Evolutionary conservation across 2,113 vertebrate species (phyloP), one percentile per base, ranked within the genome.

Genomic region (Ahaetulla prasina): DNA sequence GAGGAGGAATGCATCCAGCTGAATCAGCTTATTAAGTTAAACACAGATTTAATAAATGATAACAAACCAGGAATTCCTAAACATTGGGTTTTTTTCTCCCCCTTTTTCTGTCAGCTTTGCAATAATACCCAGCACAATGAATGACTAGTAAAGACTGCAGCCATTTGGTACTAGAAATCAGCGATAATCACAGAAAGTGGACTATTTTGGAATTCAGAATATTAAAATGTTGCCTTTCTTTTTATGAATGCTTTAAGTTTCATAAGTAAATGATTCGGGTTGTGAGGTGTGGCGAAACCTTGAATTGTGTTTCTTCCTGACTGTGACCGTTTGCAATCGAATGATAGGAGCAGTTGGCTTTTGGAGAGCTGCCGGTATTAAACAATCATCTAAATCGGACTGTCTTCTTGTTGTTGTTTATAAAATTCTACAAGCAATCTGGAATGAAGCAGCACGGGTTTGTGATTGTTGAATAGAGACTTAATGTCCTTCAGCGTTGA

Each of bases 401-500:
- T 92, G 86, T 35, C 94, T 39, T 74, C 16, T 39, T 39, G 5
- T 74, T 39, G n/a, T 35, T 74, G 68, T 85, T 93, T 91, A 49
- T 27, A 88, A 49, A 89, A 91, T 96, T 95, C 86, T 74, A 94
- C 94, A 96, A 97, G 53, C 92, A 39, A 96, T 85, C 94, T 92
- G 87, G 93, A 97, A 95, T 92, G 53, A 93, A 93, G 94, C 96
- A 96, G 53, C 91, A 95, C 39, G 4, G 4, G 27, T 88, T 95
- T 92, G 93, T 68, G 92, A 49, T 97, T 94, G 95, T 57, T 92
- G 60, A 95, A 92, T 94, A 57, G 53, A 88, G 93, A 96, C 87
- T 53, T 91, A 89, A 27, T 91, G 93, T 96, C 93, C 92, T 91
- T 93, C 91, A 12, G 14, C 10, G 91, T 93, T 97, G 96, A 97